Conservation (phyloP, 1,140 invertebrate species). For the Philaenus spumarius region DNA sequence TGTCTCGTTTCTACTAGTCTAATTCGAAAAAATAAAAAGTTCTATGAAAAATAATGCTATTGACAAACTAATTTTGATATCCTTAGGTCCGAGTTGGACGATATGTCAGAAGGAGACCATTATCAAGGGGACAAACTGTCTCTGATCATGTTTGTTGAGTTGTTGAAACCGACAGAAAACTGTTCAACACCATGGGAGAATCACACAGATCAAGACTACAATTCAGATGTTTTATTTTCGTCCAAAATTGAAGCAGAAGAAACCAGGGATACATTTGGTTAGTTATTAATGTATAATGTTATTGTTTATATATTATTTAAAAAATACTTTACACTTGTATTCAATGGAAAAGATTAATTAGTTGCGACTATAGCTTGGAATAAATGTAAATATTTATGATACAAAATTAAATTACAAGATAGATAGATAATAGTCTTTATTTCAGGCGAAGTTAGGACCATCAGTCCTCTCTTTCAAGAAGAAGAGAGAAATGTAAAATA, state of each 20-base stretch:
- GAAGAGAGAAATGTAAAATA: no score
- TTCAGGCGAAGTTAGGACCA: no score
- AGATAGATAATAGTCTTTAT: no score
- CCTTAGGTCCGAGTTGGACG: constrained; percentile 70
- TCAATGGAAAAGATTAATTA: not conserved
- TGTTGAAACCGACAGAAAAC: constrained; percentile 49
- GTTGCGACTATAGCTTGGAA: no score
- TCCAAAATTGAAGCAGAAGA: constrained; percentile 77
- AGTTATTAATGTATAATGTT: constrained; percentile 21
- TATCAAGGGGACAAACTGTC: constrained; percentile 67
- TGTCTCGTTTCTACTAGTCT: no score
- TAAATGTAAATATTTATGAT: no score
- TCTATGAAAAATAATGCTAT: no score
- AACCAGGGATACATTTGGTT: constrained; percentile 68
- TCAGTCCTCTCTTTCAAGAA: no score
- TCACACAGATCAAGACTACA: constrained; percentile 46
- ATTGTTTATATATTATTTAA: not conserved
- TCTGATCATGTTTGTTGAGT: constrained; percentile 62
- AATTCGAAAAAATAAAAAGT: no score
- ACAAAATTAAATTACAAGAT: no score
- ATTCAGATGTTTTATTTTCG: constrained; percentile 63
- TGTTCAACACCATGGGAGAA: constrained; percentile 68
- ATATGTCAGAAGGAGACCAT: constrained; percentile 70
- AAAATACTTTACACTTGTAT: no score
- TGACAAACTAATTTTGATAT: no score